phyloP scores from a whole-genome alignment of 2,797 vertebrate genomes.

The Sorex maritimensis region DNA sequence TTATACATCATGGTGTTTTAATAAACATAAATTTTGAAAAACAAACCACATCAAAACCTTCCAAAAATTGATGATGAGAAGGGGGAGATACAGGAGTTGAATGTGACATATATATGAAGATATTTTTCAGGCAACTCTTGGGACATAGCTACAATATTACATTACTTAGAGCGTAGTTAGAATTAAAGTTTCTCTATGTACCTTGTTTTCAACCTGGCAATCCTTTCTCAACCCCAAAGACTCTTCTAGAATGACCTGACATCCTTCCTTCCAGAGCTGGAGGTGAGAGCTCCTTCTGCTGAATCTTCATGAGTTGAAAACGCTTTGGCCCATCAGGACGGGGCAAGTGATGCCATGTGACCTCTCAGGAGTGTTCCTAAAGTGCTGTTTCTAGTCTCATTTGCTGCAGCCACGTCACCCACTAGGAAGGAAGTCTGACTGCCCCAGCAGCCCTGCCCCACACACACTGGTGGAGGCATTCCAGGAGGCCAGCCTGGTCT shows the following conservation, averaged over 20 bases:
- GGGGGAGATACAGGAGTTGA: no score
- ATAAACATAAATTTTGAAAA: no score
- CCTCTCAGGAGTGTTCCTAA: no score
- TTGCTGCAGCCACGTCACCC: not conserved
- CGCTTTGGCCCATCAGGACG: not conserved
- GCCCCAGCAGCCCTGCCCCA: no score
- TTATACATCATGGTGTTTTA: no score
- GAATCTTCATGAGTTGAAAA: not conserved
- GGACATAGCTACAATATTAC: not conserved
- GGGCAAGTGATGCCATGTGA: not conserved
- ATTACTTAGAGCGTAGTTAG: not conserved
- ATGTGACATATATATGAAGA: no score
- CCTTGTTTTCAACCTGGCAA: not conserved
- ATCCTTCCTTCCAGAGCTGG: not conserved
- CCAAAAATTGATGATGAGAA: no score
- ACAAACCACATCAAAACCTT: no score
- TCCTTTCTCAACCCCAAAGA: no score
- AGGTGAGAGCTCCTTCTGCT: not conserved
- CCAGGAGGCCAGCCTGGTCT: not conserved
- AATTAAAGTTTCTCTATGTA: not conserved
- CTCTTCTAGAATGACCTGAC: not conserved
- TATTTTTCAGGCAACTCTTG: not conserved
- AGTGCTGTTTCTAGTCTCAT: not conserved
- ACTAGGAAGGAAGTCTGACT: not conserved
- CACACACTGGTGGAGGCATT: not conserved